Base-by-base conservation (phyloP, 2,888 invertebrate species). In the Limenitis camilla region DNA sequence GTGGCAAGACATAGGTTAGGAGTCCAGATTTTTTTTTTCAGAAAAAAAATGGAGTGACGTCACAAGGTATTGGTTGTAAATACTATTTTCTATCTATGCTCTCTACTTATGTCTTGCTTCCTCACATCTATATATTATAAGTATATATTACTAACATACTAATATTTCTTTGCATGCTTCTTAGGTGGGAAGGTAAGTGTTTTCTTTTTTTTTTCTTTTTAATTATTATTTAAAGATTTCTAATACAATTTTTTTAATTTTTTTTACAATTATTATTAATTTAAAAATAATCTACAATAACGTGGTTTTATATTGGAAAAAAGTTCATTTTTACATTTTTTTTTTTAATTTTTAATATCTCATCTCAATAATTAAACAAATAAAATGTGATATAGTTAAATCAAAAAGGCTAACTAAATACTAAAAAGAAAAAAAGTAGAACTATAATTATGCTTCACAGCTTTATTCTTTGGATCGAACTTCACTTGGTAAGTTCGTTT, bases 51-150 rank as follows among this genome's bases (percentile, higher is more conserved):
- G 65, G 58, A 49, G 72, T 69, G 72, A 72, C 70, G 55, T 61
- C 71, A 72, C 48, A 77, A 84, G 84, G 84, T 84, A 82, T 59
- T 55, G 58, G 55, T 67, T 66, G 68, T 72, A 69, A 67, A 71
- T 69, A 66, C 62, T 66, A 57, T 71, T 60, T 68, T 69, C 61
- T 71, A 60, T 72, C 65, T 68, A 70, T 36, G 52, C 57, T 61
- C 80, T 78, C 81, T 86, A 85, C 83, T 84, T 87, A 87, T 87
- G 87, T 87, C 87, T 87, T 87, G 87, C 86, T 86, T 85, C 67
- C 75, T 82, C 75, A 81, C 82, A 78, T 78, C 72, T 76, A 59
- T 67, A 60, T 58, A 51, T 53, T 58, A 54, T 58, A 55, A 59
- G 33, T 46, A 53, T 53, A 46, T 45, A 32, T 38, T 52, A 27